A percentile compares a stretch with the other conserved stretches of the same genome.
Evolutionary conservation across 2,888 invertebrate species (phyloP).

Genomic region (Podabrus alpinus): DNA sequence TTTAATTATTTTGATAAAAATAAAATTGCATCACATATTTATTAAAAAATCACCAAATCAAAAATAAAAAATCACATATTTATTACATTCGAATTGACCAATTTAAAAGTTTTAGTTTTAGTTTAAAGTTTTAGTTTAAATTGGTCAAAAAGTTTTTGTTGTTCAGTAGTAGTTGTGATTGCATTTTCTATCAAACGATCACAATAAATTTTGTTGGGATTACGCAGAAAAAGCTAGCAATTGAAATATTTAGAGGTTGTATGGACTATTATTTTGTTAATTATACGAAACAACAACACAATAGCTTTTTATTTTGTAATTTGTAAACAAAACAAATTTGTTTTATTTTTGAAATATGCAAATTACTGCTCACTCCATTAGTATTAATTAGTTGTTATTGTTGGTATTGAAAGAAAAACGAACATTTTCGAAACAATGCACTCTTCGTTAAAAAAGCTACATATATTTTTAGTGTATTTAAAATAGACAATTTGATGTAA

Average conservation of each 20-base stretch:
- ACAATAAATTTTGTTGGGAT: not conserved
- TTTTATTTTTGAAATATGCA: not conserved
- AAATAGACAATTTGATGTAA: not conserved
- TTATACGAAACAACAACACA: no score
- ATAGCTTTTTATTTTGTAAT: no score
- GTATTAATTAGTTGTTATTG: not conserved
- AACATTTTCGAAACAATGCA: not conserved
- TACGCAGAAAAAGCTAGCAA: not conserved
- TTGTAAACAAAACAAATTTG: not conserved
- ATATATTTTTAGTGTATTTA: not conserved
- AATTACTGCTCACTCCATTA: not conserved
- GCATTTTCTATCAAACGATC: not conserved
- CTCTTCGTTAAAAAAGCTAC: not conserved
- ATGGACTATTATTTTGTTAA: not conserved
- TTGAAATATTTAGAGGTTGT: not conserved
- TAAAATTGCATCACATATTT: not conserved
- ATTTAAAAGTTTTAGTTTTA: not conserved
- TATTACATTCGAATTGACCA: not conserved
- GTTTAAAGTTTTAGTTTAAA: not conserved
- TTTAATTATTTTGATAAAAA: not conserved
- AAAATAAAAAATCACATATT: no score
- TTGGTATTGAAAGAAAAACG: not conserved
- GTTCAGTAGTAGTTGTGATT: not conserved
- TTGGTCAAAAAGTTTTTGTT: not conserved
- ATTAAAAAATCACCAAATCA: no score